Conservation (phyloP, 2,113 vertebrate genomes). For the Petrocephalus zakoni region DNA sequence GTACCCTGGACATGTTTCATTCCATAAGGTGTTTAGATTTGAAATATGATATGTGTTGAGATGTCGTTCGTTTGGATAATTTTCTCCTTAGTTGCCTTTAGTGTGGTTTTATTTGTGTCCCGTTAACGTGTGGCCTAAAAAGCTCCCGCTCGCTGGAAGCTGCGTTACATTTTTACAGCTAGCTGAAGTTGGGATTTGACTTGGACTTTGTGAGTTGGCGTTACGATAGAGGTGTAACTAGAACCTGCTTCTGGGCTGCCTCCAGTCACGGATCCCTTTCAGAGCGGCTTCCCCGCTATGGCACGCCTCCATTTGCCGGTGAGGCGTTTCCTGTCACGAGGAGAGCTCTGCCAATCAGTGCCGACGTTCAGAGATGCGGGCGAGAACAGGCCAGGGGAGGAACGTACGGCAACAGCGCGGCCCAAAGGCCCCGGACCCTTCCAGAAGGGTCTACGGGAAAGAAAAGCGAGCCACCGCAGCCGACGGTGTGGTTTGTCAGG, state of each 20-base stretch:
- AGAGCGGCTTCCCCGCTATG: conserved; percentile 38
- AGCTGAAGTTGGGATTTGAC: conserved; percentile 17
- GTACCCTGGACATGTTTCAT: background rate
- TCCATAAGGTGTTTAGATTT: background rate
- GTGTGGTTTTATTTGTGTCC: background rate
- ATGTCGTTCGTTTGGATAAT: background rate
- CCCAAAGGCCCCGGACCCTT: background rate
- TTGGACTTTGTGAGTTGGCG: conserved; percentile 36
- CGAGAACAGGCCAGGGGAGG: background rate
- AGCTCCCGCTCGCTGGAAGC: background rate
- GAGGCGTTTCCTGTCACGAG: conserved; percentile 35
- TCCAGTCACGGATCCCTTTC: conserved; percentile 52
- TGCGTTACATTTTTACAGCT: background rate
- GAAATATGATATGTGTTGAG: background rate
- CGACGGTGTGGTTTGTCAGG: background rate
- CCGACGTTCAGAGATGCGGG: background rate
- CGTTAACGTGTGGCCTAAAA: background rate
- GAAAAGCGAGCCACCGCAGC: background rate
- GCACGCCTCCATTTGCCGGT: conserved; percentile 43
- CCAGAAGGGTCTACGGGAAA: background rate
- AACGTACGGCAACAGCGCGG: background rate
- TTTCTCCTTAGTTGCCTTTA: background rate
- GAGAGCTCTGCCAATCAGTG: conserved; percentile 43
- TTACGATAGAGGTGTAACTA: conserved; percentile 42
- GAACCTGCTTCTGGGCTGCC: conserved; percentile 43